phyloP scores from a whole-genome alignment of 2,888 invertebrate species.

The Euplexia lucipara region DNA sequence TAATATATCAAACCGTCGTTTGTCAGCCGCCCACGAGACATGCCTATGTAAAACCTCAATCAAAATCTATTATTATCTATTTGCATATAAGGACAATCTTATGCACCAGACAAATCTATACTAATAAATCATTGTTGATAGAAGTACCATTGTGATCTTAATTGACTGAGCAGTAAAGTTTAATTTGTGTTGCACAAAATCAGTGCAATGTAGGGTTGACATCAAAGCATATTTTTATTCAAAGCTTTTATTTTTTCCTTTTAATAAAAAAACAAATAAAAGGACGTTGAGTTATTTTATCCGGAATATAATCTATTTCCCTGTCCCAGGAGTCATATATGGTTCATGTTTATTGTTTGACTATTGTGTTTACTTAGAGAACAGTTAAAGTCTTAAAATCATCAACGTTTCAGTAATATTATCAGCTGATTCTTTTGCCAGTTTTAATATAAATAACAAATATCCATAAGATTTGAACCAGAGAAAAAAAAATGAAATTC shows the following conservation, averaged over 20 bases:
- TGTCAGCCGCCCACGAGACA: constrained; percentile 34
- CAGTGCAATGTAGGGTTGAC: constrained; percentile 32
- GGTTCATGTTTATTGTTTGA: too few species aligned
- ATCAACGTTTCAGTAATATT: too few species aligned
- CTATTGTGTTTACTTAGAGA: too few species aligned
- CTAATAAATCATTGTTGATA: constrained; percentile 32
- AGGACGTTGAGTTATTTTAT: too few species aligned
- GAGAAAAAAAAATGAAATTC: too few species aligned
- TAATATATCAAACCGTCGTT: constrained; percentile 43
- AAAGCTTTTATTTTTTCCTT: neutral
- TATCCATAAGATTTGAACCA: too few species aligned
- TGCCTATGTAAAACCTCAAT: constrained; percentile 32
- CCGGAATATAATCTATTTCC: too few species aligned
- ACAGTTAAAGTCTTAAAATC: too few species aligned
- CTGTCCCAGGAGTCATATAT: too few species aligned
- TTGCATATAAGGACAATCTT: constrained; percentile 62
- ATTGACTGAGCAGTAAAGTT: constrained; percentile 40
- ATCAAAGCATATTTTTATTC: neutral
- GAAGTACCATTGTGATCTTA: constrained; percentile 35
- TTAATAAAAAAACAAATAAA: too few species aligned
- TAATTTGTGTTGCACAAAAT: constrained; percentile 39
- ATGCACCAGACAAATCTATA: constrained; percentile 53
- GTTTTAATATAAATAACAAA: too few species aligned
- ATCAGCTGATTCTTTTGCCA: too few species aligned
- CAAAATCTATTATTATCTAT: constrained; percentile 42